Evolutionary conservation across 2,888 invertebrate genomes (phyloP).

Genomic region (Chrysina gloriosa): DNA sequence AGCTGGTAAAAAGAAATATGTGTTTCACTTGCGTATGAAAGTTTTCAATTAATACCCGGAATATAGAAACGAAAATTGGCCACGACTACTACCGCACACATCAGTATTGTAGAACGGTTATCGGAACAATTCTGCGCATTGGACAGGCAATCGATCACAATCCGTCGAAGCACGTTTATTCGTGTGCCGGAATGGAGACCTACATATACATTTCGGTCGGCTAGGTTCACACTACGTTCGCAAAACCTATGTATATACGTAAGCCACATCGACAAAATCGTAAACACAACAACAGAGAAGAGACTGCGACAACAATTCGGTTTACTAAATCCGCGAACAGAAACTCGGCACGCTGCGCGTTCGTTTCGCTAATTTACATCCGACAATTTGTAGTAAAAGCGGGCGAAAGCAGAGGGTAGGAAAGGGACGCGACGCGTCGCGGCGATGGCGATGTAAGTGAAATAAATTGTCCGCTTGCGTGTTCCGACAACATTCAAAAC

Average conservation of each 20-base stretch:
- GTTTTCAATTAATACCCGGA: neutral
- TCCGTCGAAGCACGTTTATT: conserved; percentile 17
- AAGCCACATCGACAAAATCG: neutral
- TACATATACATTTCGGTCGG: neutral
- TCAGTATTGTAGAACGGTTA: neutral
- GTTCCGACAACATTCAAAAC: conserved; percentile 57
- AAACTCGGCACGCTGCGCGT: neutral
- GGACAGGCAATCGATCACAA: conserved; percentile 27
- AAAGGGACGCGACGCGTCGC: conserved; percentile 26
- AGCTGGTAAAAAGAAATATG: too few species aligned
- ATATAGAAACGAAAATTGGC: neutral
- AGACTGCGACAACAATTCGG: conserved; percentile 4
- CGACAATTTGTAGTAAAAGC: conserved; percentile 10
- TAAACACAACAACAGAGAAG: conserved; percentile 3
- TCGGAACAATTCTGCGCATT: conserved; percentile 14
- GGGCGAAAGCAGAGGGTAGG: neutral
- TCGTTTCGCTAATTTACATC: conserved; percentile 18
- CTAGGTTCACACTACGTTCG: conserved; percentile 22
- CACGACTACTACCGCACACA: neutral
- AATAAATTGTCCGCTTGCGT: conserved; percentile 60
- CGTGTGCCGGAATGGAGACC: neutral
- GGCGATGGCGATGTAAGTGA: conserved; percentile 56
- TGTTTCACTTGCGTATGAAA: too few species aligned
- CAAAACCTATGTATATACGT: neutral
- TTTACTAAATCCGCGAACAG: conserved; percentile 5